Conservation (phyloP, 2,888 invertebrate species). For the Chorisops tibialis region DNA sequence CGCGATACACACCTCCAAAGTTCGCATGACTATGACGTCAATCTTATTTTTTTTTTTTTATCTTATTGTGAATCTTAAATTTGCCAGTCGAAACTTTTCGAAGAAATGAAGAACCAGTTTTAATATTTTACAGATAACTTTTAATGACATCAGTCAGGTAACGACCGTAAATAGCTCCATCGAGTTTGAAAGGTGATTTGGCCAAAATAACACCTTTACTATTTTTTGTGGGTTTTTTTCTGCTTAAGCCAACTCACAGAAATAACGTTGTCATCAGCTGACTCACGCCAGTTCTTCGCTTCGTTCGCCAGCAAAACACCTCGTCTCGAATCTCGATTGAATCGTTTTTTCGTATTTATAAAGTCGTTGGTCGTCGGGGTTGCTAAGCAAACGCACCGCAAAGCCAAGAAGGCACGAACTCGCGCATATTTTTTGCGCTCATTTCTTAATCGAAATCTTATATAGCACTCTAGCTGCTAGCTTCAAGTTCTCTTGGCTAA, state of each 20-base stretch:
- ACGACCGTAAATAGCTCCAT: too few species aligned
- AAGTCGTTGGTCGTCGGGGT: conserved; percentile 6
- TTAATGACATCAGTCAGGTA: conserved; percentile 9
- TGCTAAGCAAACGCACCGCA: conserved; percentile 16
- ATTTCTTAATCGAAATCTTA: neutral
- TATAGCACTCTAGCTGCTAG: neutral
- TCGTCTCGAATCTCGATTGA: conserved; percentile 4
- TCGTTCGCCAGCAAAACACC: too few species aligned
- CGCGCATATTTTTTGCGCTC: conserved; percentile 7
- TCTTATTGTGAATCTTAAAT: neutral
- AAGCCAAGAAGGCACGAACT: conserved; percentile 6
- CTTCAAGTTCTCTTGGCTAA: neutral
- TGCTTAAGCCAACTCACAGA: too few species aligned
- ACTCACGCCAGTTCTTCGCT: too few species aligned
- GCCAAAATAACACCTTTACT: too few species aligned
- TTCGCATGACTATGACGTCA: conserved; percentile 13
- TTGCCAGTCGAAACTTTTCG: neutral
- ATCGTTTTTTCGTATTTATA: conserved; percentile 22
- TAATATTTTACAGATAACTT: neutral
- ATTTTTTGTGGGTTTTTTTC: too few species aligned
- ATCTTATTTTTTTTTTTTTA: too few species aligned
- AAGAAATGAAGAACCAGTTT: conserved; percentile 1
- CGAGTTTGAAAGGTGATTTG: too few species aligned
- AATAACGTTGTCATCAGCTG: too few species aligned
- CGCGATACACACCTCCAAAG: conserved; percentile 29